Conservation (phyloP, 2,888 invertebrate genomes). For the Oasisia sp. region DNA sequence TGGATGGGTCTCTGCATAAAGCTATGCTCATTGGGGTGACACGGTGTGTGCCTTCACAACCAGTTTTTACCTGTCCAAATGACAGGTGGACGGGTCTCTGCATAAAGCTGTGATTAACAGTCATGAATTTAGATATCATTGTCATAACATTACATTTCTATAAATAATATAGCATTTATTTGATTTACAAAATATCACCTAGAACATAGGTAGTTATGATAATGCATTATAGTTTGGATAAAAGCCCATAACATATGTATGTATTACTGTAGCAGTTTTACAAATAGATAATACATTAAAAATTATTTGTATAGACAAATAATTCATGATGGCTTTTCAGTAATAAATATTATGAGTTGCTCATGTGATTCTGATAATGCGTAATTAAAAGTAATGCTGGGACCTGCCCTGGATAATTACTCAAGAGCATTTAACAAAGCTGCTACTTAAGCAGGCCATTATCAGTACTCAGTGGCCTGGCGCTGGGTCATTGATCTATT, state of each 20-base stretch:
- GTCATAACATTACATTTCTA: too few species aligned
- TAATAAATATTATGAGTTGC: not conserved
- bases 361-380: not conserved
- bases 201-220: too few species aligned
- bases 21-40: too few species aligned
- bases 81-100: too few species aligned
- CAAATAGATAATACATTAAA: not conserved
- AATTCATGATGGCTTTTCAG: not conserved
- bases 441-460: not conserved
- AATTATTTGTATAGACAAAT: not conserved
- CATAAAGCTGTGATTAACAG: too few species aligned
- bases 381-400: not conserved
- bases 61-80: too few species aligned
- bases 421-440: not conserved
- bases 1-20: too few species aligned
- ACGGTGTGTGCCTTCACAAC: too few species aligned
- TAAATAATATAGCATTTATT: too few species aligned
- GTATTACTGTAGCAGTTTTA: not conserved
- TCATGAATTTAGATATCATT: too few species aligned
- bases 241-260: not conserved
- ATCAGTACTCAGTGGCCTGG: not conserved
- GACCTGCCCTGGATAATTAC: not conserved
- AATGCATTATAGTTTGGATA: too few species aligned
- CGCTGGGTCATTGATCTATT: not conserved
- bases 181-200: too few species aligned